Evolutionary conservation across 2,113 vertebrate genomes (phyloP).

Genomic region (Tympanuchus pallidicinctus): DNA sequence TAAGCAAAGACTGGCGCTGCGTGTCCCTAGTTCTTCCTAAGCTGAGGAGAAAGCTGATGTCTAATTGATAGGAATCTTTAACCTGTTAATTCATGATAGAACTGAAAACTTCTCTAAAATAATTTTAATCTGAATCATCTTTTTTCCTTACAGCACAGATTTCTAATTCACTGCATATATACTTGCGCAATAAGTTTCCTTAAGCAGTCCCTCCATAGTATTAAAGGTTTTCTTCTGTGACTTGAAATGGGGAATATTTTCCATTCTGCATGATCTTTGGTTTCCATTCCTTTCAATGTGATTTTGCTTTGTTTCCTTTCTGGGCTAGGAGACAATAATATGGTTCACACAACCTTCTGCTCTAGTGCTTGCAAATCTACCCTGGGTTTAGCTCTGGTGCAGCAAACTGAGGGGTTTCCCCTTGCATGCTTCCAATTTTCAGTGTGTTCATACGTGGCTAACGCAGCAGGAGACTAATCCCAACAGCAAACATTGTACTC

Average conservation of each 20-base stretch:
- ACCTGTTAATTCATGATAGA: background rate
- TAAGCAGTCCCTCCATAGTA: background rate
- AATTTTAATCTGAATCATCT: background rate
- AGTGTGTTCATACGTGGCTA: slow-evolving; percentile 54
- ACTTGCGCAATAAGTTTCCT: background rate
- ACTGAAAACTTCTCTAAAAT: background rate
- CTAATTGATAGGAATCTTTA: background rate
- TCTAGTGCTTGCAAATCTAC: slow-evolving; percentile 66
- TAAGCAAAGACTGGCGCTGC: background rate
- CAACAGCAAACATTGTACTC: slow-evolving; percentile 78
- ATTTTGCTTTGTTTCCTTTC: slow-evolving; percentile 54
- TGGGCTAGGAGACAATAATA: slow-evolving; percentile 30
- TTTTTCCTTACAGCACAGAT: background rate
- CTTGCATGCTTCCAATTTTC: slow-evolving; percentile 50
- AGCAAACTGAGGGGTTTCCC: slow-evolving; percentile 51
- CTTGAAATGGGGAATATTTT: slow-evolving; percentile 26
- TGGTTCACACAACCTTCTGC: slow-evolving; percentile 50
- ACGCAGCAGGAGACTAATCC: slow-evolving; percentile 75
- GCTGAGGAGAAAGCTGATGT: background rate
- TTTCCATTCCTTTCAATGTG: slow-evolving; percentile 12
- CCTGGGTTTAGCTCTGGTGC: slow-evolving; percentile 67
- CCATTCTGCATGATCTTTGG: background rate
- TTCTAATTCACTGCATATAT: background rate
- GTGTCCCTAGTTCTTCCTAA: background rate
- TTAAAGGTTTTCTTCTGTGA: background rate